Base-by-base conservation (phyloP, 2,888 invertebrate species). In the Microplitis deprimator region DNA sequence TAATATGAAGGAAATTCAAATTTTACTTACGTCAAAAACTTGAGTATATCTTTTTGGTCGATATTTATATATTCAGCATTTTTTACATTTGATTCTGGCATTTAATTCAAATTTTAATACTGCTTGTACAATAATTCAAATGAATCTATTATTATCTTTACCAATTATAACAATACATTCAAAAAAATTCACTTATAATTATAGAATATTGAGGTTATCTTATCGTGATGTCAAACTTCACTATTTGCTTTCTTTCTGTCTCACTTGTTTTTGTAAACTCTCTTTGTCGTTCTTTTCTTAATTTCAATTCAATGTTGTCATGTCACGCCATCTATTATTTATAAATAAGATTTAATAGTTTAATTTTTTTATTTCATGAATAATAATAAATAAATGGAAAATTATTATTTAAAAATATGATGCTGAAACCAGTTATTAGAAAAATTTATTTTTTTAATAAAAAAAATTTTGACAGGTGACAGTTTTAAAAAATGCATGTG, bases 121-220 rank as follows among this genome's bases (percentile, higher is more conserved):
- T 50, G 50, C 50, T 50, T 20, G 17, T 17, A 20, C 20, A 16
- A 38, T 38, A 8, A 65, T 29, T 38, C 13, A 65, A 29, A 65
- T 65, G 7, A 65, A 20, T 20, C 65, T 65, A 65, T 65, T 65
- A 65, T 65, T 65, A 65, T 20, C 38, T 65, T 65, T 29, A 38
- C 65, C 38, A 65, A 65, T 65, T 65, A 65, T 65, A 65, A 65
- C 65, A 29, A 13, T 65, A 65, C 20, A 10, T 5, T 29, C 13
- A 3, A 29, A 65, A 65, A 65, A 65, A 20, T 65, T 13, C 13
- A 65, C 17, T 65, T 29, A 65, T 29, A 65, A 29, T 65, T 38
- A 29, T 65, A 65, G 65, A 65, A 65, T 13, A 29, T 29, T 13
- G 65, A 65, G 65, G 65, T 65, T 65, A 65, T 65, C 29, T 20